Conservation (phyloP, 2,888 invertebrate species). For the Heliconius hortense region DNA sequence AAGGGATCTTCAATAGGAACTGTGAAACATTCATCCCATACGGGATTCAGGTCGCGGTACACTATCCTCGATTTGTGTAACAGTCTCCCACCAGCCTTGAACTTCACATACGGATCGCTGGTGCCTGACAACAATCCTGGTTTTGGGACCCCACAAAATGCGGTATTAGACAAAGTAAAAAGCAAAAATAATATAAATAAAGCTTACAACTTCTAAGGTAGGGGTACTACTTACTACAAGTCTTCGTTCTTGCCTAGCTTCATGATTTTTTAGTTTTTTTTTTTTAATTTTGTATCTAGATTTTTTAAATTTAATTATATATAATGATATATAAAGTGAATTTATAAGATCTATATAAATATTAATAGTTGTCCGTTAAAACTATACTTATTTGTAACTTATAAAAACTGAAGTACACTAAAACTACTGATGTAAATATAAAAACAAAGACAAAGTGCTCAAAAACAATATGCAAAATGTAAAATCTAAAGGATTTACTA, state of each 20-base stretch:
- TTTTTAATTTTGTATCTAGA: neutral
- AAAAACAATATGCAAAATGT: slow-evolving; percentile 8
- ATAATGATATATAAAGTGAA: neutral
- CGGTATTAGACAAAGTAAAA: slow-evolving; percentile 67
- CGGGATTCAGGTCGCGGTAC: slow-evolving; percentile 96
- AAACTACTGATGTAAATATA: neutral
- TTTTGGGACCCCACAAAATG: slow-evolving; percentile 71
- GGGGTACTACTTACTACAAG: slow-evolving; percentile 15
- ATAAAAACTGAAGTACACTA: neutral
- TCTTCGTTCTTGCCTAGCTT: neutral
- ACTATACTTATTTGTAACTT: neutral
- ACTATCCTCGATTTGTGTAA: slow-evolving; percentile 97
- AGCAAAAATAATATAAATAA: slow-evolving; percentile 55
- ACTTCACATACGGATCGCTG: slow-evolving; percentile 99
- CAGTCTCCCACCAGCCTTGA: slow-evolving; percentile 92
- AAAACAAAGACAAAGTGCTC: slow-evolving; percentile 24
- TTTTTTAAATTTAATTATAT: neutral
- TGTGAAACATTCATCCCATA: slow-evolving; percentile 98
- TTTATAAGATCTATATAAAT: neutral
- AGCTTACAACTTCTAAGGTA: slow-evolving; percentile 33
- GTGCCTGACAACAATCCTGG: slow-evolving; percentile 88
- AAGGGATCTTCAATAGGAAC: slow-evolving; percentile 96
- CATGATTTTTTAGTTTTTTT: neutral
- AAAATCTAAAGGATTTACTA: slow-evolving; percentile 34
- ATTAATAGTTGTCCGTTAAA: neutral